Evolutionary conservation across 1,140 invertebrate genomes (phyloP), one percentile per base, ranked within the genome.

Genomic region (Physella acuta): DNA sequence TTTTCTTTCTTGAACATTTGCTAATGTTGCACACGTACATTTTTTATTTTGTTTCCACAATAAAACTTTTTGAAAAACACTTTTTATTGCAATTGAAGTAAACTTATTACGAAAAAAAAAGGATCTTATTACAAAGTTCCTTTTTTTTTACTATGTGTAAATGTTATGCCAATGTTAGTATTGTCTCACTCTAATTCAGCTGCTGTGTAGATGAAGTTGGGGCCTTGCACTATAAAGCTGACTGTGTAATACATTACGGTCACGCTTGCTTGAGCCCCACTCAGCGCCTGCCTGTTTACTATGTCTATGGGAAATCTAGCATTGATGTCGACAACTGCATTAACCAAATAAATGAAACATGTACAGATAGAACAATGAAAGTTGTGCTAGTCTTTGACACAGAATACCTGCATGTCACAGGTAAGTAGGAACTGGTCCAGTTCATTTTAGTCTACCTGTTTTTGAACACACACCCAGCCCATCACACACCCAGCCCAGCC

Each of bases 191-290:
- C 8, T 44, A 56, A 14, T 66, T 70, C 91, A 86, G 93, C 84
- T 98, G 95, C 83, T 98, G 95, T 86, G 90, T 95, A 5, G 95
- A 98, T 86, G 93, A 94, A 85, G 89, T 95, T 39, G 91, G 93
- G 51, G 93, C 94, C 4, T 89, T 92, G 81, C 95, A 97, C 85
- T 83, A 86, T 52, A 88, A 91, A n/a, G 91, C 91, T 0, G 92
- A 97, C 86, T 90, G 90, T 60, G 86, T 97, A 14, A 90, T 98
- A 73, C 95, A 98, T 85, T 98, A 93, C 88, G 95, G 95, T 0
- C 90, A 91, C 75, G 89, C 91, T 3, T 98, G 95, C 84, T 89
- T 96, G 39, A 92, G 91, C 64, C 90, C 90, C 16, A 88, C 89
- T 0, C 86, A 86, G 37, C 79, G 87, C 60, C 81, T 96, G 56